A percentile compares a stretch with the other conserved stretches of the same genome.
Conservation (phyloP, 2,113 vertebrate genomes). For the Circaetus cinerascens region DNA sequence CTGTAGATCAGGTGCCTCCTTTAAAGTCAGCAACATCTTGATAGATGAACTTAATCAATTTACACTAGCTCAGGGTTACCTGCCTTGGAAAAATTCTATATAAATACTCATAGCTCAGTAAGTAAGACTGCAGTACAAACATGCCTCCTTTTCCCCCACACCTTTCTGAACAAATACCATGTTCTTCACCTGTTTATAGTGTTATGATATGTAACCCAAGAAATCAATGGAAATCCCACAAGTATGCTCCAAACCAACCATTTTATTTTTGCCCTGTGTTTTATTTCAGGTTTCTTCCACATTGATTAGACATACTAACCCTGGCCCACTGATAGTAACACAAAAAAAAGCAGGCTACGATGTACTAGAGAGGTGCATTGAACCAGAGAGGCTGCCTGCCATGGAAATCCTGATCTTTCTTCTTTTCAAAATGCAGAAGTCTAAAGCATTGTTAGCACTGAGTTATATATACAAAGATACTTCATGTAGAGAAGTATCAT, state of each 20-base stretch:
- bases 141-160: neutral
- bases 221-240: neutral
- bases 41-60: neutral
- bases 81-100: neutral
- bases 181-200: neutral
- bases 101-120: neutral
- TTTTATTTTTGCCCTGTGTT: neutral
- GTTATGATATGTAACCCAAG: neutral
- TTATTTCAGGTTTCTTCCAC: neutral
- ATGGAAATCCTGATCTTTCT: rapidly evolving
- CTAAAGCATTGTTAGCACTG: rapidly evolving
- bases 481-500: neutral
- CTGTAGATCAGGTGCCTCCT: neutral
- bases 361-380: neutral
- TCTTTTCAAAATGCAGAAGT: neutral
- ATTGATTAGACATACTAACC: neutral
- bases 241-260: neutral
- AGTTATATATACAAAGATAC: neutral
- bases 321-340: neutral
- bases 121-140: neutral
- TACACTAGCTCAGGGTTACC: neutral
- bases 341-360: neutral
- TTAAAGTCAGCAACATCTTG: neutral
- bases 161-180: neutral
- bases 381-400: neutral